phyloP scores from a whole-genome alignment of 2,888 invertebrate species.

The Apotomis turbidana region DNA sequence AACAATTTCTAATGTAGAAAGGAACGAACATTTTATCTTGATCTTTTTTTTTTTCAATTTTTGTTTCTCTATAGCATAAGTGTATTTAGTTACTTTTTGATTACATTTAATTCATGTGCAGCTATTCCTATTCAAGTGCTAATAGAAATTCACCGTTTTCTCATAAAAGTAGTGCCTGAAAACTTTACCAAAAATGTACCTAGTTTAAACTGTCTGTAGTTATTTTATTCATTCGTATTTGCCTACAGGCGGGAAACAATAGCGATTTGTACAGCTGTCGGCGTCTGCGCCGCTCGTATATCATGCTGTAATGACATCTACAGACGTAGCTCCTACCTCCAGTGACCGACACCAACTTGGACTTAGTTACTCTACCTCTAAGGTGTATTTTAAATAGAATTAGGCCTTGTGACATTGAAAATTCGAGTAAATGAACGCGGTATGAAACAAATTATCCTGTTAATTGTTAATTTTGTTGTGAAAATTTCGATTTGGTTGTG shows the following conservation, averaged over 20 bases:
- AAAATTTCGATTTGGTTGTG: not conserved
- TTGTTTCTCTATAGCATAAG: too few species aligned
- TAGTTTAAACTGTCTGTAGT: conserved; percentile 26
- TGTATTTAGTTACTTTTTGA: too few species aligned
- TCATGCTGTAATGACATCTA: conserved; percentile 3
- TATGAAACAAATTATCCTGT: conserved; percentile 3
- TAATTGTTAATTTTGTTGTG: conserved; percentile 21
- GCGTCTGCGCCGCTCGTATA: not conserved
- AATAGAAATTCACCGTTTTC: not conserved
- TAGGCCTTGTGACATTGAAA: conserved; percentile 16
- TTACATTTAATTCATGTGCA: too few species aligned
- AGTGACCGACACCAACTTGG: not conserved
- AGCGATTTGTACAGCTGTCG: conserved; percentile 32
- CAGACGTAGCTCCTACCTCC: not conserved
- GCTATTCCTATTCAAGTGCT: too few species aligned
- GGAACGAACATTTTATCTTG: too few species aligned
- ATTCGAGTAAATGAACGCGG: not conserved
- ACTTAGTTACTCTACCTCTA: not conserved
- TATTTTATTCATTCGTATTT: conserved; percentile 27
- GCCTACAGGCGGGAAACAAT: conserved; percentile 20
- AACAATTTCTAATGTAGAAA: too few species aligned
- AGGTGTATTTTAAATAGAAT: not conserved
- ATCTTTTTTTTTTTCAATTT: too few species aligned
- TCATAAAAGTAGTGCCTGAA: not conserved
- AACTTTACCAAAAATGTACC: not conserved